Base-by-base conservation (phyloP, 2,888 invertebrate species). In the Agrotis clavis region DNA sequence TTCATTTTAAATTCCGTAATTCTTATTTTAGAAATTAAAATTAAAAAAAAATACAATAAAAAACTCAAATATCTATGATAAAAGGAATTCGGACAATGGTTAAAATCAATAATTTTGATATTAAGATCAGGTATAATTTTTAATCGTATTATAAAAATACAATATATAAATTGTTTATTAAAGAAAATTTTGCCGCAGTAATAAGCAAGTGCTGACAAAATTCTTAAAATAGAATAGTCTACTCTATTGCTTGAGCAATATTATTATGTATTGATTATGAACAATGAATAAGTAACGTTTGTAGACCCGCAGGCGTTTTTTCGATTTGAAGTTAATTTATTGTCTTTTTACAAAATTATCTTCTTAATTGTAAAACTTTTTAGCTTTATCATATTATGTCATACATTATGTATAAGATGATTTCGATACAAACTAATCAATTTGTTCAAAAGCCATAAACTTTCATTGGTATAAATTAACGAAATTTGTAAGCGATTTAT, bases 401-500 rank as follows among this genome's bases (percentile, higher is more conserved):
- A 68, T 79, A 25, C 45, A 70, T 70, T 50, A 66, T 48, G 62
- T 51, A 74, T 66, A 14, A 41, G 16, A 51, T 11, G 13, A 50
- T 65, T 57, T 50, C 62, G 5, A 51, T 45, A 64, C 21, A 45
- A 19, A 14, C 21, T 45, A 51, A 69, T 57, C 30, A 64, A 60
- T 51, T 47, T 53, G 35, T 57, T 63, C 19, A n/a, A 19, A 69
- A 48, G n/a, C 45, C 19, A 25, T 57, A 30, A 53, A 66, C 62
- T 66, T 53, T 63, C 63, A 71, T 47, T 11, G 6, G 57, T 30
- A 21, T 59, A 62, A 69, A 74, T 77, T 57, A 53, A 59, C 41
- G 11, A 14, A 71, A 45, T 48, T 19, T 45, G 30, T 45, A 9
- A 50, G 21, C 6, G 13, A 30, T 63, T 48, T 50, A 7, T 59